Evolutionary conservation across 2,113 vertebrate genomes (phyloP).

Genomic region (Oncorhynchus mykiss): DNA sequence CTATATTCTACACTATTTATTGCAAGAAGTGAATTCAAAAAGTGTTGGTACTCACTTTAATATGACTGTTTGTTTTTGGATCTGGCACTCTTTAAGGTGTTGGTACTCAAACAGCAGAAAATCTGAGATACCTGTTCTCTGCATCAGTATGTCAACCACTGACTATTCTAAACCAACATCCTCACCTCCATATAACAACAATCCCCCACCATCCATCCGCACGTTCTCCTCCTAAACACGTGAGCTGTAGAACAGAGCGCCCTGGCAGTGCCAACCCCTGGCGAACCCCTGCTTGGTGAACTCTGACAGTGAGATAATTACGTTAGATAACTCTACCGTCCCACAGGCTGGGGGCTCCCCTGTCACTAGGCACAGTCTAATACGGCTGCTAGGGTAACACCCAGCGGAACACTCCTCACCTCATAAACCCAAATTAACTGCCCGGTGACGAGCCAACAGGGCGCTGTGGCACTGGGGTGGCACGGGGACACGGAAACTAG

Average conservation of each 20-base stretch:
- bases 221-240: constrained; percentile 27
- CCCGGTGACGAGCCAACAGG: constrained; percentile 15
- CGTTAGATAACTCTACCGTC: constrained; percentile 55
- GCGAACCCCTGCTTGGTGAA: no score
- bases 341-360: constrained; percentile 37
- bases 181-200: no score
- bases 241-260: constrained; percentile 63
- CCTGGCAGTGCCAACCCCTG: constrained; percentile 55
- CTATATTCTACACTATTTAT: no score
- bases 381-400: constrained; percentile 69
- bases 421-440: constrained; percentile 71
- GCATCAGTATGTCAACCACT: no score
- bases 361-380: constrained; percentile 44
- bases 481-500: constrained; percentile 44
- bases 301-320: constrained; percentile 64
- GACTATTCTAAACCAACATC: no score
- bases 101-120: no score
- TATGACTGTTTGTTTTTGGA: no score
- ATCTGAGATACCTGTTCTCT: no score
- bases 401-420: constrained; percentile 63
- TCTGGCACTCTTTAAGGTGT: no score
- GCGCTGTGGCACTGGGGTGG: constrained; percentile 21
- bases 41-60: no score
- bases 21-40: no score
- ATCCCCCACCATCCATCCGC: background rate